These are phyloP conservation scores for Hedya salicella DNA, from an alignment of 2,888 invertebrate genomes.

Conservation along the genomic window DNA sequence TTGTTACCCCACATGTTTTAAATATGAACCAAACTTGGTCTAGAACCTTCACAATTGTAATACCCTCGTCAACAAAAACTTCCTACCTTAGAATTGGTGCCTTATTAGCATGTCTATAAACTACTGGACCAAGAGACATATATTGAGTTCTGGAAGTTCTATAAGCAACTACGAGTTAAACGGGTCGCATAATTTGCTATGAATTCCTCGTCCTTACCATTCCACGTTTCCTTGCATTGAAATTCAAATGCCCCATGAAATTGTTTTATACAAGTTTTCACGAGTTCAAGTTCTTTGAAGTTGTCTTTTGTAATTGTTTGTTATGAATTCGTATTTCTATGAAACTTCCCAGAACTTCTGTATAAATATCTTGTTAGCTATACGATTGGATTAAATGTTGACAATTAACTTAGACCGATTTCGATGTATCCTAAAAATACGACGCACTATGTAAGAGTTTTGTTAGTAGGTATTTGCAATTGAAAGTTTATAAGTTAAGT, in stretches of 20 bases:
- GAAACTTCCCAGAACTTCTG: background rate
- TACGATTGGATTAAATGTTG: too few species aligned
- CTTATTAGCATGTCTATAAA: conserved; percentile 33
- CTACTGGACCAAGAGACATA: conserved; percentile 36
- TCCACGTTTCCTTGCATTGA: conserved; percentile 49
- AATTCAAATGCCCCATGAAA: conserved; percentile 49
- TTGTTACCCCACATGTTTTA: background rate
- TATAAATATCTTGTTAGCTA: background rate
- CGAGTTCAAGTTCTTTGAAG: background rate
- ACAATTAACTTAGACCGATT: too few species aligned
- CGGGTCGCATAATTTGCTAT: conserved; percentile 53
- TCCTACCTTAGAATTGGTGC: conserved; percentile 9
- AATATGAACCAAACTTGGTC: background rate
- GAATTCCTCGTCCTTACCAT: conserved; percentile 48
- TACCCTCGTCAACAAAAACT: too few species aligned
- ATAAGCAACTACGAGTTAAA: conserved; percentile 51
- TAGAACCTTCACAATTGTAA: background rate
- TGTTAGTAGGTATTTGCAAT: too few species aligned
- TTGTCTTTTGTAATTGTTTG: background rate
- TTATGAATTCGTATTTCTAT: conserved; percentile 11
- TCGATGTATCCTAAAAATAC: too few species aligned
- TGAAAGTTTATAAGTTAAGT: too few species aligned
- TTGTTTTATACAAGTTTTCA: conserved; percentile 30
- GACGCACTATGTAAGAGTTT: too few species aligned
- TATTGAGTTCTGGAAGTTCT: conserved; percentile 44